These are phyloP conservation scores for Phalacrocorax aristotelis DNA, from an alignment of 2,113 vertebrate species.

Conservation along the genomic window DNA sequence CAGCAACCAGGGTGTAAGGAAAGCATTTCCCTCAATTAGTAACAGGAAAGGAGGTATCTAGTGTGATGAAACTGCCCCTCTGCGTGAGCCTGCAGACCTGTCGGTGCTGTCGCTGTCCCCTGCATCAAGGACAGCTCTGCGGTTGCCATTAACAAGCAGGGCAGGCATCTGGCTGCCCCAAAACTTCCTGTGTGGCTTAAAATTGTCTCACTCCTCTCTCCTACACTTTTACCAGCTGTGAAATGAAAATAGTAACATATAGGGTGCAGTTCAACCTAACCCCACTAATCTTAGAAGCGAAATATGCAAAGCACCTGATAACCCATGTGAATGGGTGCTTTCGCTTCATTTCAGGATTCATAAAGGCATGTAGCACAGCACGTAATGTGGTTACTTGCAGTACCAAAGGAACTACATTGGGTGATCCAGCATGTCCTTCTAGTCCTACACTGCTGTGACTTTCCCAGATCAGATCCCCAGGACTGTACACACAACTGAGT, in stretches of 20 bases:
- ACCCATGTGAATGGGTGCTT: not conserved
- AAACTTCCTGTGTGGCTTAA: not conserved
- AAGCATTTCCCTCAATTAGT: not conserved
- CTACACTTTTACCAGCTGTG: not conserved
- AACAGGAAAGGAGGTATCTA: not conserved
- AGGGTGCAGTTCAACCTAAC: not conserved
- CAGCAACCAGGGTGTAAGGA: not conserved
- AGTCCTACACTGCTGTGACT: not conserved
- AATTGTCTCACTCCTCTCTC: not conserved
- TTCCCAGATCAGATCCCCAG: not conserved
- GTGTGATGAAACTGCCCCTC: not conserved
- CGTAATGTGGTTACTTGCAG: fast-evolving
- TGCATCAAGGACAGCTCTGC: not conserved
- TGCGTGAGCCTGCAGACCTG: fast-evolving
- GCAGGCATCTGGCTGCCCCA: not conserved
- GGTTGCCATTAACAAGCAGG: fast-evolving
- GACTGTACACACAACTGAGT: not conserved
- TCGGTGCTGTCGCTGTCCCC: fast-evolving
- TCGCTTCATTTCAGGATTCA: not conserved
- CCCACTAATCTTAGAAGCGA: not conserved
- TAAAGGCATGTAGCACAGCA: not conserved
- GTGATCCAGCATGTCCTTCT: not conserved
- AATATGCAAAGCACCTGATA: not conserved
- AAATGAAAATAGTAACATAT: not conserved
- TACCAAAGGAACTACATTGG: not conserved